phyloP scores from a whole-genome alignment of 2,113 vertebrate species.

The Bos taurus region DNA sequence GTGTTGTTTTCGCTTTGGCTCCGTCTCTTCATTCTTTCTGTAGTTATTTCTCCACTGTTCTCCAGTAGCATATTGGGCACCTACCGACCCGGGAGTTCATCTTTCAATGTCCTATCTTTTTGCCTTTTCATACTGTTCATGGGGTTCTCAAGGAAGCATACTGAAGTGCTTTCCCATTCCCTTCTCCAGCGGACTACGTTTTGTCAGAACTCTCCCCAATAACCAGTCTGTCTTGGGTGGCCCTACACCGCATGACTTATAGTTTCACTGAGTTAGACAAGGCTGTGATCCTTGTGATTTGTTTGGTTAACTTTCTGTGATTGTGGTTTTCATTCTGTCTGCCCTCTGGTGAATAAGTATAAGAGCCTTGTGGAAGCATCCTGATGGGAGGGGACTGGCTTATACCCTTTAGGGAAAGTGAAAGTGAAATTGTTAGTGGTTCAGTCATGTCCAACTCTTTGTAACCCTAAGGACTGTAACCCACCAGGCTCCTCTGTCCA shows the following conservation, averaged over 20 bases:
- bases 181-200: background rate
- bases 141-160: background rate
- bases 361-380: background rate
- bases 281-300: background rate
- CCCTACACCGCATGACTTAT: background rate
- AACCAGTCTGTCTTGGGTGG: background rate
- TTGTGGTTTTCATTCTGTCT: background rate
- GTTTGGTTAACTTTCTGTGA: background rate
- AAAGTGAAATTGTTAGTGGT: background rate
- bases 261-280: background rate
- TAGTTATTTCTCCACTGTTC: background rate
- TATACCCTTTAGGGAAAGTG: background rate
- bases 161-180: background rate
- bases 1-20: background rate
- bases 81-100: accelerated
- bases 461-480: background rate
- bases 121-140: background rate
- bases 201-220: background rate
- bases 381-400: background rate
- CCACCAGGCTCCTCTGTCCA: background rate
- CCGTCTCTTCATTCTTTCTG: background rate
- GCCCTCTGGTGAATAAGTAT: background rate
- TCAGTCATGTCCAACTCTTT: background rate
- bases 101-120: background rate
- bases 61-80: background rate